Evolutionary conservation across 2,888 invertebrate genomes (phyloP), one percentile per base, ranked within the genome.

Genomic region (Emmelina monodactyla): DNA sequence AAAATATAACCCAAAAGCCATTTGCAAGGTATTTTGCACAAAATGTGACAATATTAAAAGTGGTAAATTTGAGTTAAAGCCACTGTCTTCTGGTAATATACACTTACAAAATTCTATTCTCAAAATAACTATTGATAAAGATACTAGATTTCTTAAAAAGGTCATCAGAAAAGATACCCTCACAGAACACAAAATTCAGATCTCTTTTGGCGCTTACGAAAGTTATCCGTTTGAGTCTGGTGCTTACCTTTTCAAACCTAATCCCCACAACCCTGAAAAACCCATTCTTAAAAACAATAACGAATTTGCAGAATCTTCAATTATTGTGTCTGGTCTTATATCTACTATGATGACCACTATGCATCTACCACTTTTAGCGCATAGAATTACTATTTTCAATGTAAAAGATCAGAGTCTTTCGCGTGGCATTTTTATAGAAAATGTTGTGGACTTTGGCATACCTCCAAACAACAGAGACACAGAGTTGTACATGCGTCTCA

Each of bases 221-320:
- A 95, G 96, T 39, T 92, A 93, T 0, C 94, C 94, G 55, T 90
- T 92, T 53, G 92, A 94, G 62, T 96, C 96, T 9, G 98, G 99
- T 0, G 97, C 98, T 0, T 99, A 99, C 58, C 83, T 99, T 1
- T 98, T 99, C 58, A 94, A 96, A 83, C 95, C 92, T 0, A 90
- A 91, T 50, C 87, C 92, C 32, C 85, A 88, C 13, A 90, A 94
- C 22, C 89, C 88, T 9, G 92, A 94, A 60, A 88, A 88, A 52
- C 88, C 90, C 52, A 88, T 92, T 1, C 62, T 92, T 9, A 84
- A 86, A 44, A 86, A 87, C 25, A 92, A 91, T 53, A 72, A 84
- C 11, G 86, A 86, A 16, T 84, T 86, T 50, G 83, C 65, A 36
- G 85, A 88, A 35, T 72, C 71, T 42, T 88, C 96, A 13, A 85